A percentile compares a stretch with the other conserved stretches of the same genome.
These are phyloP conservation scores for Lagopus muta DNA, from an alignment of 2,113 vertebrate species.

Conservation along the genomic window DNA sequence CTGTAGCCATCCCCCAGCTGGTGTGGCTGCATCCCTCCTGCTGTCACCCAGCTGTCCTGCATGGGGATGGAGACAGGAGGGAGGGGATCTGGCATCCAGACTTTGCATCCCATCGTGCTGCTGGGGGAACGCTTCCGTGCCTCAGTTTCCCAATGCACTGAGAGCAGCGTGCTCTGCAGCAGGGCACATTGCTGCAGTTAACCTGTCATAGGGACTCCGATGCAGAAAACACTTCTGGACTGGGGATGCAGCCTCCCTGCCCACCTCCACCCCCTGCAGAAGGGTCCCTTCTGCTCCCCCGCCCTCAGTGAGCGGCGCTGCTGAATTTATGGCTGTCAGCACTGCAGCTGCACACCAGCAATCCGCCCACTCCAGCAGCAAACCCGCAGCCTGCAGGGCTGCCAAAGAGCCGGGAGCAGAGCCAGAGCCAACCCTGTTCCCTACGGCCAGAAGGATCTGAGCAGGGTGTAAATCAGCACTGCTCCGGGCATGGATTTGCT, in stretches of 20 bases:
- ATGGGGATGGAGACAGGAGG: not conserved
- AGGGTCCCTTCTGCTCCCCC: not conserved
- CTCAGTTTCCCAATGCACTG: not conserved
- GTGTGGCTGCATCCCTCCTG: not conserved
- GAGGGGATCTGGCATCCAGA: not conserved
- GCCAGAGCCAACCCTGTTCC: fast-evolving
- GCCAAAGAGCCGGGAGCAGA: not conserved
- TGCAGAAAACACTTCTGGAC: fast-evolving
- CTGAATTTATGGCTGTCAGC: not conserved
- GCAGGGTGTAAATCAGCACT: not conserved
- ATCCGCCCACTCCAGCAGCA: not conserved
- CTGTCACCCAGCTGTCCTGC: not conserved
- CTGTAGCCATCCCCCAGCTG: not conserved
- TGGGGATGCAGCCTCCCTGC: not conserved
- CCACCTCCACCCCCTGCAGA: not conserved
- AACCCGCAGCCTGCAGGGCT: fast-evolving
- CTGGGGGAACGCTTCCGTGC: not conserved
- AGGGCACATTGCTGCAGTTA: fast-evolving
- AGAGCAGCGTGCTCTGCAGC: not conserved
- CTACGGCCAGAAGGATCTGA: not conserved
- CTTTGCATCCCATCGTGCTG: not conserved
- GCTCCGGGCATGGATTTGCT: not conserved
- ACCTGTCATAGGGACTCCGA: fast-evolving
- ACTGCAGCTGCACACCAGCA: not conserved
- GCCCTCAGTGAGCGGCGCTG: fast-evolving